Conservation (phyloP, 2,888 invertebrate species). For the Eristalinus aeneus region DNA sequence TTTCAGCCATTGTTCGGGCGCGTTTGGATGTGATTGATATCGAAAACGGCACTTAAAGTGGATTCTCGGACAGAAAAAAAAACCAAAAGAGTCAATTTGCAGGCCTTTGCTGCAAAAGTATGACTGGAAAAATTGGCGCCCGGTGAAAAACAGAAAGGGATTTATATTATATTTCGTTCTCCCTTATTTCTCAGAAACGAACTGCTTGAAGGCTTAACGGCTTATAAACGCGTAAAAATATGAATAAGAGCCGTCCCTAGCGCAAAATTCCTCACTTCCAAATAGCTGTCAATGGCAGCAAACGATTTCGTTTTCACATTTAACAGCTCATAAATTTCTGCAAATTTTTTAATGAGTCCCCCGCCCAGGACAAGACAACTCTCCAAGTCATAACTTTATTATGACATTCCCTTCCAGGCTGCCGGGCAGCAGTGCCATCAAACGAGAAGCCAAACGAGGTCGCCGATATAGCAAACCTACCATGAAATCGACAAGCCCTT, state of each 20-base stretch:
- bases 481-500: conserved; percentile 2
- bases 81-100: too few relatives aligned
- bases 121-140: too few relatives aligned
- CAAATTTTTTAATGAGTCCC: neutral
- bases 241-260: too few relatives aligned
- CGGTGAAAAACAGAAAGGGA: too few relatives aligned
- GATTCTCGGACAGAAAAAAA: too few relatives aligned
- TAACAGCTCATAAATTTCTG: neutral
- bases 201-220: too few relatives aligned
- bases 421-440: neutral
- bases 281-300: neutral
- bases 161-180: too few relatives aligned
- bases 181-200: too few relatives aligned
- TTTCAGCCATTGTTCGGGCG: neutral
- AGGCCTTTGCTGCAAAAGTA: too few relatives aligned
- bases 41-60: neutral
- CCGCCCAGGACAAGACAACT: neutral
- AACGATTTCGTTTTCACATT: neutral
- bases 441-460: neutral
- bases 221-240: too few relatives aligned
- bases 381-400: neutral
- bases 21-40: neutral
- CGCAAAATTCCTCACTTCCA: neutral
- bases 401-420: neutral
- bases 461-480: conserved; percentile 2